These are phyloP conservation scores for Acrocephalus scirpaceus DNA, from an alignment of 2,797 vertebrate genomes.

Conservation along the genomic window DNA sequence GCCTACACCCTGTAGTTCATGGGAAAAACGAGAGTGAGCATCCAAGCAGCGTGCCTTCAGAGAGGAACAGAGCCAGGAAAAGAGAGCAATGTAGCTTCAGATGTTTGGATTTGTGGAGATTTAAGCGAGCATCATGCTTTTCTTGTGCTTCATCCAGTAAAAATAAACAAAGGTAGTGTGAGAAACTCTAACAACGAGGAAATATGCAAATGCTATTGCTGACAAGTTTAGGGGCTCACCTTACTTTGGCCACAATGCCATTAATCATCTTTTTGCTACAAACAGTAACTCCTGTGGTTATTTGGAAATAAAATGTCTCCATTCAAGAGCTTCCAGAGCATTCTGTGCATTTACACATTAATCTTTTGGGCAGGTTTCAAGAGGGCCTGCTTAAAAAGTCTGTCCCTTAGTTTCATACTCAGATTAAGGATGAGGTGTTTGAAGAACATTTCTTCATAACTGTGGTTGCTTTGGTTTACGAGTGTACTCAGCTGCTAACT, in stretches of 20 bases:
- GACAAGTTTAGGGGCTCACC: background rate
- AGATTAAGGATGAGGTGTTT: background rate
- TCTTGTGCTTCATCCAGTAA: slow-evolving; percentile 48
- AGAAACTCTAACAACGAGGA: background rate
- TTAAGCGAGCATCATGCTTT: slow-evolving; percentile 1
- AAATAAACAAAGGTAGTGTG: slow-evolving; percentile 60
- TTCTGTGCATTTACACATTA: background rate
- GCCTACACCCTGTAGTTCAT: slow-evolving; percentile 47
- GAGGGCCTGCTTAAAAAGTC: background rate
- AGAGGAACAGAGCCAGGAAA: slow-evolving; percentile 56
- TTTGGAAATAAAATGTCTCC: background rate
- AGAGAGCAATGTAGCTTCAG: slow-evolving; percentile 8
- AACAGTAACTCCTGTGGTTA: background rate
- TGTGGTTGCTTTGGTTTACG: background rate
- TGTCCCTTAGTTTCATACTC: background rate
- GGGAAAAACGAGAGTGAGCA: slow-evolving; percentile 24
- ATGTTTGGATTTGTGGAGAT: slow-evolving; percentile 42
- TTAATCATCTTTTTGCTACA: background rate
- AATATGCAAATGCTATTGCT: background rate
- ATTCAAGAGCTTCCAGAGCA: slow-evolving; percentile 15
- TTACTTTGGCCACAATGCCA: background rate
- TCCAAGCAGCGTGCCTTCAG: background rate
- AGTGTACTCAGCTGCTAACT: background rate
- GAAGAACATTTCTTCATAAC: background rate
- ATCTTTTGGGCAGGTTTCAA: background rate